Evolutionary conservation across 2,888 invertebrate species (phyloP).

Genomic region (Drosophila robusta): DNA sequence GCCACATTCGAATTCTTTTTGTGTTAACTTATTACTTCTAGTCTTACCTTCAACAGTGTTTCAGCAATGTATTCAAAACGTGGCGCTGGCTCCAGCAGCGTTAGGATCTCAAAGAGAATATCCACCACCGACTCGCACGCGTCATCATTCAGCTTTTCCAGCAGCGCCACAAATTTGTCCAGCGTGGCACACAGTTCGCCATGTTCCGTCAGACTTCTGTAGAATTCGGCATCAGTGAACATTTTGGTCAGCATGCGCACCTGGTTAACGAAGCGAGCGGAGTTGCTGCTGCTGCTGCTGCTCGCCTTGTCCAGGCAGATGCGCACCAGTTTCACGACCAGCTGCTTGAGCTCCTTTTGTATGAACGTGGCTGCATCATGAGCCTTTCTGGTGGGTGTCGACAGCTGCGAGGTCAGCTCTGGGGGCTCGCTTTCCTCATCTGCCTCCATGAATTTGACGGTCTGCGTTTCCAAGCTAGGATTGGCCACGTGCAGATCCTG

Average conservation of each 20-base stretch:
- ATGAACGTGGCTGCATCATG: slow-evolving; percentile 66
- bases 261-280: slow-evolving; percentile 86
- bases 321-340: slow-evolving; percentile 76
- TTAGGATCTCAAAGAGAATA: slow-evolving; percentile 88
- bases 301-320: slow-evolving; percentile 87
- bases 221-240: slow-evolving; percentile 87
- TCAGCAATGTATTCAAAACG: slow-evolving; percentile 87
- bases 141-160: slow-evolving; percentile 84
- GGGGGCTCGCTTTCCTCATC: slow-evolving; percentile 57
- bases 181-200: slow-evolving; percentile 76
- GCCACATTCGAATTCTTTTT: background rate
- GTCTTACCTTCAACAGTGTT: slow-evolving; percentile 86
- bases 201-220: slow-evolving; percentile 84
- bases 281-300: slow-evolving; percentile 78
- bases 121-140: slow-evolving; percentile 87
- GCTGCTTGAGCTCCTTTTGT: slow-evolving; percentile 78
- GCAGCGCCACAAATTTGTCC: slow-evolving; percentile 66
- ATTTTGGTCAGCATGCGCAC: slow-evolving; percentile 86
- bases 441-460: slow-evolving; percentile 86
- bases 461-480: slow-evolving; percentile 85
- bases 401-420: slow-evolving; percentile 23
- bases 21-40: background rate
- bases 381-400: slow-evolving; percentile 42
- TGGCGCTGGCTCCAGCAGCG: slow-evolving; percentile 86
- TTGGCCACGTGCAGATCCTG: slow-evolving; percentile 76